These are phyloP conservation scores for Helicorthomorpha holstii DNA, from an alignment of 1,140 invertebrate genomes.

Conservation along the genomic window DNA sequence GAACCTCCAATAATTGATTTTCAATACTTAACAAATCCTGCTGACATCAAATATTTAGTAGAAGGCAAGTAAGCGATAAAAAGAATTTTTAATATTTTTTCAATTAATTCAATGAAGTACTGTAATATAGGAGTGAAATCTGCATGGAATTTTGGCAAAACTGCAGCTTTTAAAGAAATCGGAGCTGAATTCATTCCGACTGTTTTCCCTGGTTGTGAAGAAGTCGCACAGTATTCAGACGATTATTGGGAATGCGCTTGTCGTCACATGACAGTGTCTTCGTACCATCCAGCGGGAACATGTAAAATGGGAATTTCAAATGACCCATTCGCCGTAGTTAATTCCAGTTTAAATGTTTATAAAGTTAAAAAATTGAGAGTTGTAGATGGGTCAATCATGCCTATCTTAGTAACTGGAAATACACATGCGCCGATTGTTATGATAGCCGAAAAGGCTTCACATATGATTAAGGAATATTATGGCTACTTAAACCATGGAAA, in stretches of 20 bases:
- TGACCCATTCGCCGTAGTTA: conserved; percentile 56
- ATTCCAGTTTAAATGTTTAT: conserved; percentile 47
- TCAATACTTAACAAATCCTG: no score
- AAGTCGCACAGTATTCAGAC: background rate
- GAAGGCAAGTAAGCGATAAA: no score
- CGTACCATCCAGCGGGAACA: conserved; percentile 75
- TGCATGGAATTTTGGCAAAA: no score
- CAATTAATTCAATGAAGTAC: no score
- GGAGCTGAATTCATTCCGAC: no score
- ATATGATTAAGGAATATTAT: conserved; percentile 15
- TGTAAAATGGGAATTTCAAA: conserved; percentile 81
- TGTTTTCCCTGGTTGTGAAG: background rate
- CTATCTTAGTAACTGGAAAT: conserved; percentile 43
- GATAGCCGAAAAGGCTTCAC: conserved; percentile 22
- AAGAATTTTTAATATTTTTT: no score
- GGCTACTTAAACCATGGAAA: no score
- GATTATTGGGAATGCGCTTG: background rate
- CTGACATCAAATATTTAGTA: no score
- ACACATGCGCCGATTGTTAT: conserved; percentile 41
- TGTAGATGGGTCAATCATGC: conserved; percentile 54
- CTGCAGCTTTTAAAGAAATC: no score
- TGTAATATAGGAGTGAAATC: no score
- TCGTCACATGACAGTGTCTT: conserved; percentile 27
- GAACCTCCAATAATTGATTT: no score
- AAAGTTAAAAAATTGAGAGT: conserved; percentile 41